Evolutionary conservation across 2,113 vertebrate genomes (phyloP).

Genomic region (Patagioenas fasciata): DNA sequence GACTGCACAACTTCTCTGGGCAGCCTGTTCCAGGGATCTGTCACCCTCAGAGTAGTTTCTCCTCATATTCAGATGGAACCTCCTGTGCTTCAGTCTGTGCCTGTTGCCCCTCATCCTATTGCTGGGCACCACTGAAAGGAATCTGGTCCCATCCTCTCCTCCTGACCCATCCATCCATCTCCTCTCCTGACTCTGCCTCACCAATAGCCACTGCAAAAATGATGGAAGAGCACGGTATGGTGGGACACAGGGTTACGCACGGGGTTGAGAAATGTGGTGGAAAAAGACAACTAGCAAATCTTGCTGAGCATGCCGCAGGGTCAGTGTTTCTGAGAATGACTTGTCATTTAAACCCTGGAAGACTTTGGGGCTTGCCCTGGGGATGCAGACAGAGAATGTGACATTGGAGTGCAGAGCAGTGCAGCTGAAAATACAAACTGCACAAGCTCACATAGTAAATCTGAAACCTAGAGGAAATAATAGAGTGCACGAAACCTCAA

Average conservation of each 20-base stretch:
- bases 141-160: too few species aligned
- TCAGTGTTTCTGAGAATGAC: neutral
- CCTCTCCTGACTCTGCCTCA: neutral
- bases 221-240: neutral
- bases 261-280: neutral
- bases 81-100: too few species aligned
- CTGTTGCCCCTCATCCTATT: too few species aligned
- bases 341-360: neutral
- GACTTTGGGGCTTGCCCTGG: neutral
- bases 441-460: accelerated
- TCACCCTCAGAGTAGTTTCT: too few species aligned
- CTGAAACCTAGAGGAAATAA: neutral
- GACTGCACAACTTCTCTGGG: too few species aligned
- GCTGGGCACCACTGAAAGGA: too few species aligned
- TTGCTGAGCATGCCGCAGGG: neutral
- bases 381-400: neutral
- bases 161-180: neutral
- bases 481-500: neutral
- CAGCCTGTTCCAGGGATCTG: too few species aligned
- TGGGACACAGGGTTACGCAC: neutral
- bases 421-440: neutral
- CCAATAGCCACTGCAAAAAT: neutral
- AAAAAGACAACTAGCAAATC: neutral
- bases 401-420: neutral
- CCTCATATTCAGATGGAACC: too few species aligned